Percentiles rank a stretch among this genome's conserved stretches.
Conservation (phyloP, 1,140 invertebrate genomes). For the Monochamus saltuarius region DNA sequence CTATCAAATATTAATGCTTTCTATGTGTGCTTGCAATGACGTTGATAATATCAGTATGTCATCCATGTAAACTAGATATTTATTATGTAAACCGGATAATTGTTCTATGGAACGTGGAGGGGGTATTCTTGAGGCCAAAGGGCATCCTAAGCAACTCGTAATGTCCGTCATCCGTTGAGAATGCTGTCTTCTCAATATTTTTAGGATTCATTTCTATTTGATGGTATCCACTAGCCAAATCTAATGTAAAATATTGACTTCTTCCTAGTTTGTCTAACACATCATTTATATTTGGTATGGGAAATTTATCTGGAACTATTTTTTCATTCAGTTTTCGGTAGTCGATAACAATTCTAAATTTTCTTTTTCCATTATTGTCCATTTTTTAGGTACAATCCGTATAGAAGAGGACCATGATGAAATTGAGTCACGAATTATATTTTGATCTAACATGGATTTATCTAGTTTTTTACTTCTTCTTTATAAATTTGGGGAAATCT, state of each 20-base stretch:
- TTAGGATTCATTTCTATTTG: too few species aligned
- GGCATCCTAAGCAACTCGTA: constrained; percentile 32
- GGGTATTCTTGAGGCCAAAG: constrained; percentile 34
- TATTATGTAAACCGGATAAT: constrained; percentile 36
- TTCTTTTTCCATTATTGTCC: too few species aligned
- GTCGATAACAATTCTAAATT: too few species aligned
- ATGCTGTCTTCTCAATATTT: constrained; percentile 24
- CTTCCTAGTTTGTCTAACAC: too few species aligned
- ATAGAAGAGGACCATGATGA: too few species aligned
- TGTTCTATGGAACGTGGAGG: constrained; percentile 29
- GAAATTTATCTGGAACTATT: too few species aligned
- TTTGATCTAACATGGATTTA: background rate
- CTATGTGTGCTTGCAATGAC: constrained; percentile 44
- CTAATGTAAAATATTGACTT: too few species aligned
- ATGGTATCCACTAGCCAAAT: too few species aligned
- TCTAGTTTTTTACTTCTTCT: constrained; percentile 8
- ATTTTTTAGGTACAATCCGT: too few species aligned
- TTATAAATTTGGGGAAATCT: constrained; percentile 3
- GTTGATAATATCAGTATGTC: constrained; percentile 49
- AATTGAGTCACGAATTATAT: background rate
- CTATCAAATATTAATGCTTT: constrained; percentile 45
- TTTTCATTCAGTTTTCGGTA: too few species aligned
- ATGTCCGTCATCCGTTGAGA: constrained; percentile 35
- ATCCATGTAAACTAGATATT: constrained; percentile 42
- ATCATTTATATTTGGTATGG: too few species aligned